Percentiles rank a stretch among this genome's conserved stretches.
Evolutionary conservation across 2,888 invertebrate genomes (phyloP).

Genomic region (Tribolium freemani): DNA sequence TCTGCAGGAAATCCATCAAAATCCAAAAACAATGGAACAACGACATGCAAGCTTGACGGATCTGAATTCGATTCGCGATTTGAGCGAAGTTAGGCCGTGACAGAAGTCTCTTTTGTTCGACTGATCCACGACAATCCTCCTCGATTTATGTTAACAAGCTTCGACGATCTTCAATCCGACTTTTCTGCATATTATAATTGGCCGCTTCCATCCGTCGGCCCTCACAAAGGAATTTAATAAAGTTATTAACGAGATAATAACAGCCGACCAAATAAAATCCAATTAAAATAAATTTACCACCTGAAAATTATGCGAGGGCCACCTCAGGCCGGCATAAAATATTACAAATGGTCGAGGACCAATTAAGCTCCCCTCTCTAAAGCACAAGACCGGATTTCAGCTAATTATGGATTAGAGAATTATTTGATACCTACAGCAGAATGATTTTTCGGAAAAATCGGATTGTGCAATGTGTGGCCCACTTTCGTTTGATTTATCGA

Average conservation of each 20-base stretch:
- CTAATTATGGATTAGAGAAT: too few relatives aligned
- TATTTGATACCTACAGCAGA: too few relatives aligned
- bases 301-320: conserved; percentile 53
- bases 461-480: neutral
- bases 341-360: conserved; percentile 36
- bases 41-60: conserved; percentile 63
- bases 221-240: conserved; percentile 54
- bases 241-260: conserved; percentile 61
- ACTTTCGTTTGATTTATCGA: conserved; percentile 9
- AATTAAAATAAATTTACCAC: conserved; percentile 61
- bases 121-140: conserved; percentile 63
- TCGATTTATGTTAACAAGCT: conserved; percentile 60
- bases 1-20: conserved; percentile 65
- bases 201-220: conserved; percentile 22
- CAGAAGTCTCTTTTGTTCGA: conserved; percentile 64
- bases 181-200: conserved; percentile 23
- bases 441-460: neutral
- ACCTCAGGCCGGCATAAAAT: conserved; percentile 34
- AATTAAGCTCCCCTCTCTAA: conserved; percentile 22
- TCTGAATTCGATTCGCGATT: conserved; percentile 65
- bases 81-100: conserved; percentile 61
- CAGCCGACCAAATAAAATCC: conserved; percentile 55
- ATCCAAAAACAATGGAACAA: conserved; percentile 64
- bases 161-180: conserved; percentile 2
- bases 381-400: neutral